These are phyloP conservation scores for Acronicta leporina DNA, from an alignment of 2,888 invertebrate species.

Conservation along the genomic window DNA sequence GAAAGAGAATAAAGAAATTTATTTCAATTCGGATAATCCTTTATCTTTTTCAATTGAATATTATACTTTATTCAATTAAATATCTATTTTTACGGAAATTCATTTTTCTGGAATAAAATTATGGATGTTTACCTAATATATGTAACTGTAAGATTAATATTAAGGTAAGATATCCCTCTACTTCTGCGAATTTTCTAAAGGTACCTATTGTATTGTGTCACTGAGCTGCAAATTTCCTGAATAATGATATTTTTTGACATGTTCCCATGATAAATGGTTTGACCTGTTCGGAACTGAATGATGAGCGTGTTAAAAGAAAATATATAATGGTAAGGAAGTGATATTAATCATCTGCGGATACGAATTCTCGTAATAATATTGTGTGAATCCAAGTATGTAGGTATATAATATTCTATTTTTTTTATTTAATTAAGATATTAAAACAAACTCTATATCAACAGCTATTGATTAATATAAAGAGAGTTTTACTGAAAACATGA, in stretches of 20 bases:
- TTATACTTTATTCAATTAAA: constrained; percentile 38
- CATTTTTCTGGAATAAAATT: constrained; percentile 38
- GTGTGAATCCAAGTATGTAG: constrained; percentile 27
- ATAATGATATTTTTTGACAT: constrained; percentile 39
- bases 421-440: constrained; percentile 30
- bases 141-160: constrained; percentile 37
- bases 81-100: constrained; percentile 33
- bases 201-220: constrained; percentile 43
- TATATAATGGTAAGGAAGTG: constrained; percentile 34
- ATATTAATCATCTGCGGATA: constrained; percentile 31
- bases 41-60: constrained; percentile 30
- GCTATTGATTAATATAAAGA: background rate
- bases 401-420: constrained; percentile 31
- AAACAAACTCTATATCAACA: constrained; percentile 30
- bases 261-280: constrained; percentile 24
- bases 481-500: constrained; percentile 17
- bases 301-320: constrained; percentile 16
- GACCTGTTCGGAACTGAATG: constrained; percentile 4
- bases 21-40: constrained; percentile 21
- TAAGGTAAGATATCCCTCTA: constrained; percentile 43
- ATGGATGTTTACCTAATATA: constrained; percentile 49
- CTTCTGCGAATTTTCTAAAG: constrained; percentile 37
- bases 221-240: constrained; percentile 26
- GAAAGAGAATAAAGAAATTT: constrained; percentile 22
- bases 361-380: constrained; percentile 11